phyloP scores from a whole-genome alignment of 2,113 vertebrate species.

The Micromys minutus region DNA sequence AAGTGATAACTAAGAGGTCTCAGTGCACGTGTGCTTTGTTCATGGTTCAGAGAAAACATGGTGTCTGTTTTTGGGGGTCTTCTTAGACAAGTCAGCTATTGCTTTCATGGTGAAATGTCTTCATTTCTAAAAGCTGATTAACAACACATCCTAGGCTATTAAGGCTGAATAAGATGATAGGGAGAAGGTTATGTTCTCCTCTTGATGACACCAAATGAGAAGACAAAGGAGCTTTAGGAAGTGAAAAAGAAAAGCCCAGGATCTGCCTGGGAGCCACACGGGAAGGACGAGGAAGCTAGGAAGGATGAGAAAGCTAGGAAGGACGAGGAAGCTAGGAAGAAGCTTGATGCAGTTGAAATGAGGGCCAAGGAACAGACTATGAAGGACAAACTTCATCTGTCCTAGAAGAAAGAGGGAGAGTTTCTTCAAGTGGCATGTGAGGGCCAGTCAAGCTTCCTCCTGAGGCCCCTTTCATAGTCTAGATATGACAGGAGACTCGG shows the following conservation, averaged over 20 bases:
- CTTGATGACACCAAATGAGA: neutral
- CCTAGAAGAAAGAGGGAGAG: neutral
- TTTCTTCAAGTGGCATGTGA: neutral
- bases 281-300: neutral
- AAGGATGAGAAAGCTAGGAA: no score
- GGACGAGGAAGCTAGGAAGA: neutral
- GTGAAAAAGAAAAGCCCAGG: neutral
- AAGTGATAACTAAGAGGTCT: neutral
- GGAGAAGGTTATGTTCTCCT: neutral
- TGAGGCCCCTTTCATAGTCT: neutral
- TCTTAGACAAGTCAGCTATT: neutral
- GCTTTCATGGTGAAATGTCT: neutral
- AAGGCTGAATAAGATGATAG: neutral
- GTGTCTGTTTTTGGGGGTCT: neutral
- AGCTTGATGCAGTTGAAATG: neutral
- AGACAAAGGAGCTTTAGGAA: neutral
- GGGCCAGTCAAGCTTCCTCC: neutral
- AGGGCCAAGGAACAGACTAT: accelerated
- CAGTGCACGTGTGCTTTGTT: neutral
- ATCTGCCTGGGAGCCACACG: neutral
- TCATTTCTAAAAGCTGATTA: conserved; percentile 38
- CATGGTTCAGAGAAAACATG: neutral
- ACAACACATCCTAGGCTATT: neutral
- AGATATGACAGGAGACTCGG: neutral
- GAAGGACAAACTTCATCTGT: neutral